Conservation (phyloP, 2,888 invertebrate species). For the Eugnorisma glareosa region DNA sequence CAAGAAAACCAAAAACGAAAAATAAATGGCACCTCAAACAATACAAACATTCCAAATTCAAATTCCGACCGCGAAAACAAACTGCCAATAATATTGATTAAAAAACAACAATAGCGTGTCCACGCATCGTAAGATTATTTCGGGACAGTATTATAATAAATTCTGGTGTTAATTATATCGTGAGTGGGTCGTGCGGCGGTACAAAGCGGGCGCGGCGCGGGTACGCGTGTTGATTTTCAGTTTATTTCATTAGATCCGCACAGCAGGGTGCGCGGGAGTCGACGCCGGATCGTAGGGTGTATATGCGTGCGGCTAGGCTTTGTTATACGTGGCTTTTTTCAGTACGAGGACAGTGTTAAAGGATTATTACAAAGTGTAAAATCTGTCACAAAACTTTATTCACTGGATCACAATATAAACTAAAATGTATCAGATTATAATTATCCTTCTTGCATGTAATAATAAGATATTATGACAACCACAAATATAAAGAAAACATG, state of each 20-base stretch:
- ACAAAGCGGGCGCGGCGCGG: constrained; percentile 74
- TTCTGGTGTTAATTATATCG: constrained; percentile 88
- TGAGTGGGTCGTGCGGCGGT: constrained; percentile 75
- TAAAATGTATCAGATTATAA: background rate
- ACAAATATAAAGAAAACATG: background rate
- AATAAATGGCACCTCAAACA: constrained; percentile 42
- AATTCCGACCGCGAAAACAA: constrained; percentile 64
- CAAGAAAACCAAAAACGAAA: constrained; percentile 4
- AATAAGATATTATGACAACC: background rate
- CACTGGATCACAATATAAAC: background rate
- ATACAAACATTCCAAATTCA: constrained; percentile 56
- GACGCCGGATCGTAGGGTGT: constrained; percentile 76
- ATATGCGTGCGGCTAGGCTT: constrained; percentile 51
- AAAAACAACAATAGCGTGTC: constrained; percentile 81
- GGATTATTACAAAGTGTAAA: background rate
- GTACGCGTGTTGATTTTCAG: constrained; percentile 90
- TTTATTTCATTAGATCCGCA: constrained; percentile 90
- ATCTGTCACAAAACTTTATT: background rate
- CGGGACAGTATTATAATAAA: constrained; percentile 82
- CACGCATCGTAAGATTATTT: constrained; percentile 77
- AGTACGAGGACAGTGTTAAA: background rate
- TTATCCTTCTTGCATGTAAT: background rate
- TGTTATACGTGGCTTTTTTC: background rate
- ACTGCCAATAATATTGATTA: constrained; percentile 67
- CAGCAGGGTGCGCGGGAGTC: constrained; percentile 85